phyloP scores from a whole-genome alignment of 2,113 vertebrate genomes.

The Noctilio leporinus region DNA sequence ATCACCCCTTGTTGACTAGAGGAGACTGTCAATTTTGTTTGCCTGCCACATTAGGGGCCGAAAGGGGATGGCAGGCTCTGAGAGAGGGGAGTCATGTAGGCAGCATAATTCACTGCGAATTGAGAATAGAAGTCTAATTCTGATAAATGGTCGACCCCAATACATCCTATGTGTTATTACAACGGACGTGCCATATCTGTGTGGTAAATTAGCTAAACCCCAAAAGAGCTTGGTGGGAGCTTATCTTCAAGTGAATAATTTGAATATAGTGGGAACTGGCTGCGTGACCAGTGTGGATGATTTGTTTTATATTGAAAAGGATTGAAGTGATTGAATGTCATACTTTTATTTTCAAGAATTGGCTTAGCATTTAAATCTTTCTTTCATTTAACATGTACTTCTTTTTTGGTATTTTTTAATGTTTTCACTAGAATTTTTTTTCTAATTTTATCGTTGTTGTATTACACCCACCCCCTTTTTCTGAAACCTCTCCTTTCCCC shows the following conservation, averaged over 20 bases:
- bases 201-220: constrained; percentile 90
- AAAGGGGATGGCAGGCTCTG: constrained; percentile 83
- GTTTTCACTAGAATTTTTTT: constrained; percentile 72
- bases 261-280: constrained; percentile 84
- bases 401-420: constrained; percentile 37
- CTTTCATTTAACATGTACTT: constrained; percentile 74
- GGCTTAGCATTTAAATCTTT: constrained; percentile 80
- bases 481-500: too few relatives aligned
- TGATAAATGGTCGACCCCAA: constrained; percentile 93
- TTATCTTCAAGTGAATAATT: constrained; percentile 91
- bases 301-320: constrained; percentile 86
- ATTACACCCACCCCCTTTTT: too few relatives aligned
- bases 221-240: constrained; percentile 85
- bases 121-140: constrained; percentile 92
- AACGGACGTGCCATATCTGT: constrained; percentile 87
- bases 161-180: constrained; percentile 91
- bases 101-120: constrained; percentile 86
- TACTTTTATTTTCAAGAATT: constrained; percentile 81
- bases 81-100: constrained; percentile 83
- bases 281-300: constrained; percentile 88
- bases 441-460: too few relatives aligned
- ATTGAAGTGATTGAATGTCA: constrained; percentile 81
- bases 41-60: constrained; percentile 95
- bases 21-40: constrained; percentile 98
- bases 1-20: constrained; percentile 92